Evolutionary conservation across 1,140 invertebrate species (phyloP), one percentile per base, ranked within the genome.

Genomic region (Delia radicum): DNA sequence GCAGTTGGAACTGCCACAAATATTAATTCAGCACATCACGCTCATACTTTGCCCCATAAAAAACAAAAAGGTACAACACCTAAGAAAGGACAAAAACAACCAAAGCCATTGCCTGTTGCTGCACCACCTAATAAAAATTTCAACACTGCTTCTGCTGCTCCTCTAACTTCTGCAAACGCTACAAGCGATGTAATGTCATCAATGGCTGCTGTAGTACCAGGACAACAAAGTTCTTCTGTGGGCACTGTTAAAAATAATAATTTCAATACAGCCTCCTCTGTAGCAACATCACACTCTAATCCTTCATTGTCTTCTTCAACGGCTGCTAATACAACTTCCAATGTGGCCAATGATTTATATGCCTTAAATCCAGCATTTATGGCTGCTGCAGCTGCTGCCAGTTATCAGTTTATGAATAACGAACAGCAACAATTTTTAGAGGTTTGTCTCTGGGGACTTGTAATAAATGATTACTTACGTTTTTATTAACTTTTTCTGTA

Each of bases 361-460:
- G 42, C 73, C 33, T 26, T 76, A 67, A 76, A 76, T 69, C 27
- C 55, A 27, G 75, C 79, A 55, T 79, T 81, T 76, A 69, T 69
- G 65, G 79, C 80, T 29, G 81, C 81, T 26, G 81, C 80, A 2
- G 78, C 78, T 74, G 82, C 82, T 76, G 82, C 82, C 13, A 80
- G 80, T 61, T 78, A 80, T 46, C 81, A 81, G 65, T 79, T 84
- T 15, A 80, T 84, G 69, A 84, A 84, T 78, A 84, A 79, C 78
- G 82, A 85, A 55, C 82, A 85, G 75, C 83, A 85, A 28, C 83
- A 84, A 78, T 78, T 85, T 71, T 77, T 84, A 79, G 83, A 85
- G 83, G 83, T 84, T 42, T 67, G 21, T 62, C 27, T 65, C 33
- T 74, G n/a, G 18, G 5, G 29, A n/a, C n/a, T 55, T 63, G 37